A percentile compares a stretch with the other conserved stretches of the same genome.
Evolutionary conservation across 2,888 invertebrate genomes (phyloP).

Genomic region (Spatulosminthurus flaviceps): DNA sequence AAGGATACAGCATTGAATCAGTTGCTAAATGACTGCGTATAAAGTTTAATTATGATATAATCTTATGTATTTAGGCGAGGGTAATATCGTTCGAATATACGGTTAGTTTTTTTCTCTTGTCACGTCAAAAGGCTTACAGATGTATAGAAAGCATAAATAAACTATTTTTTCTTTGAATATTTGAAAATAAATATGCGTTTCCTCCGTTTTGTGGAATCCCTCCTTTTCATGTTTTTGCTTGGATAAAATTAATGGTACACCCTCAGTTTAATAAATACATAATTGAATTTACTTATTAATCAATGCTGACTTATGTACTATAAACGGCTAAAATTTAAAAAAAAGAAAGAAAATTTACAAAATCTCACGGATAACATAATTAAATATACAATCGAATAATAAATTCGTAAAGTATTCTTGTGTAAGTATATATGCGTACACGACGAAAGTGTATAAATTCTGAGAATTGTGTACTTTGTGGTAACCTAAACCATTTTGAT

Average conservation of each 20-base stretch:
- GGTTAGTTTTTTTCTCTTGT: conserved; percentile 29
- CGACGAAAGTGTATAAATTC: too few relatives aligned
- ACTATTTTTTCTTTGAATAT: neutral
- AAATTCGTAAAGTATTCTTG: too few relatives aligned
- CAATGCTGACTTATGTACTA: too few relatives aligned
- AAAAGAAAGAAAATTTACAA: too few relatives aligned
- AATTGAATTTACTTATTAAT: too few relatives aligned
- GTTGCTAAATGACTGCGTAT: conserved; percentile 34
- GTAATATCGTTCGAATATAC: conserved; percentile 6
- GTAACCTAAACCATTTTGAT: too few relatives aligned
- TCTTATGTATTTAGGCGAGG: neutral
- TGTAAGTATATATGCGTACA: too few relatives aligned
- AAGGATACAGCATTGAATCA: conserved; percentile 33
- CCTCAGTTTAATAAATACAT: neutral
- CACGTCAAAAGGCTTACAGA: conserved; percentile 16
- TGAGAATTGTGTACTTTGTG: too few relatives aligned
- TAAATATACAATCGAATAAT: too few relatives aligned
- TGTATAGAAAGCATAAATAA: conserved; percentile 3
- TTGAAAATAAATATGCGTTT: conserved; percentile 6
- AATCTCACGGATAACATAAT: too few relatives aligned
- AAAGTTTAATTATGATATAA: conserved; percentile 27
- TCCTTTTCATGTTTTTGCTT: conserved; percentile 13
- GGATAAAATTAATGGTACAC: neutral
- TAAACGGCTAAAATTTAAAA: too few relatives aligned
- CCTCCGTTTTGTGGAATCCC: neutral